phyloP scores from a whole-genome alignment of 1,140 invertebrate species.

The Dolichoris vasculosae region DNA sequence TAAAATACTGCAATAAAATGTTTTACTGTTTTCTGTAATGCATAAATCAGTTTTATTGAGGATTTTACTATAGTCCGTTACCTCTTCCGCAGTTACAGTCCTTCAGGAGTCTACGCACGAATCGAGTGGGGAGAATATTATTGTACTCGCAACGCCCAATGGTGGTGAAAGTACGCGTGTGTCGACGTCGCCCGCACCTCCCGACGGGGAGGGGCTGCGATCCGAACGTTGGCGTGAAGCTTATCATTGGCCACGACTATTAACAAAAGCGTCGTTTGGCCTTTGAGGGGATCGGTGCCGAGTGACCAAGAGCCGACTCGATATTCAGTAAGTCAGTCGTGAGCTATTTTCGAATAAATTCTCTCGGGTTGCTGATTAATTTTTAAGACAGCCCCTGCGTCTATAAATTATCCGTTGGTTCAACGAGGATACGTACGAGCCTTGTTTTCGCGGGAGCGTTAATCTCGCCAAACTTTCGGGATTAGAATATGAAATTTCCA shows the following conservation, averaged over 20 bases:
- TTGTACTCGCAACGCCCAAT: neutral
- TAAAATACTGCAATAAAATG: constrained; percentile 24
- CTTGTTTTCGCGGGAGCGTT: neutral
- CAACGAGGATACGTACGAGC: too few species aligned
- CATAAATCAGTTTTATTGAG: constrained; percentile 32
- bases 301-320: neutral
- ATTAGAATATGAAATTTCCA: neutral
- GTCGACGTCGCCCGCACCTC: neutral
- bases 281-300: too few species aligned
- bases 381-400: neutral
- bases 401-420: neutral
- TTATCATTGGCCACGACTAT: constrained; percentile 1
- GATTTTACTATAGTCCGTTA: constrained; percentile 12
- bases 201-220: neutral
- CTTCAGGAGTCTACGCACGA: neutral
- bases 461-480: neutral
- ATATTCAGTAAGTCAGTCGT: neutral
- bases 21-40: constrained; percentile 20
- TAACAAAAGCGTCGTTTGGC: neutral
- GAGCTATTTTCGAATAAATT: neutral
- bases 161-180: constrained; percentile 9
- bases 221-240: neutral
- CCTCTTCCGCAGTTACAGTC: constrained; percentile 6
- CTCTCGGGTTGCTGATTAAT: neutral
- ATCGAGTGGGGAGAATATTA: neutral